Evolutionary conservation across 2,113 vertebrate genomes (phyloP).

Genomic region (Anseranas semipalmata): DNA sequence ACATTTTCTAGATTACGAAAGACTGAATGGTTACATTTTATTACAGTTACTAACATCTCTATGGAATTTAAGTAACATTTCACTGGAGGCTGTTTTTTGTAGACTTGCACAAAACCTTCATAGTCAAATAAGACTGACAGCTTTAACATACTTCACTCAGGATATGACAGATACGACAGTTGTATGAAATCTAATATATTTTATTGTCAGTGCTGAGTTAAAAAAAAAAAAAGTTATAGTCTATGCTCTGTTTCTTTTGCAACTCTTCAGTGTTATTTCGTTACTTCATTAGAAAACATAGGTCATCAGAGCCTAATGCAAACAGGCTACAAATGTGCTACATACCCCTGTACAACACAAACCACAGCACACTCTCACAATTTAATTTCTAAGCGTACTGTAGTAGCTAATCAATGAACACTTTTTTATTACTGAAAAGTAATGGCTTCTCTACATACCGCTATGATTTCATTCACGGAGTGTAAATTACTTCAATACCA

Average conservation of each 20-base stretch:
- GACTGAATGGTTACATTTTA: neutral
- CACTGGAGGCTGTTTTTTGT: neutral
- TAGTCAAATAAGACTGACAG: neutral
- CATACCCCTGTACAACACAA: neutral
- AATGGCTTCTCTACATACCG: neutral
- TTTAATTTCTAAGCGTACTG: neutral
- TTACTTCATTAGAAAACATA: neutral
- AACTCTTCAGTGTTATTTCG: neutral
- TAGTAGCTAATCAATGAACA: neutral
- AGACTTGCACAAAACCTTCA: neutral
- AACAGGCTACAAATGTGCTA: neutral
- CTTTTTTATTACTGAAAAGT: neutral
- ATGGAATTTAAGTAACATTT: neutral
- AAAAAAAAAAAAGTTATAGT: neutral
- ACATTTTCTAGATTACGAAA: neutral
- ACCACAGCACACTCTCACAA: neutral
- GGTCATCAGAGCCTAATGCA: neutral
- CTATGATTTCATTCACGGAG: neutral
- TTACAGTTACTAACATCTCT: neutral
- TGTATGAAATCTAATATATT: neutral
- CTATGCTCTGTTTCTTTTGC: neutral
- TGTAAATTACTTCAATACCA: neutral
- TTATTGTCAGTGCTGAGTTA: neutral
- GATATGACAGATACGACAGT: too few relatives aligned
- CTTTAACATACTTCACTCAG: neutral